A percentile compares a stretch with the other conserved stretches of the same genome.
Conservation (phyloP, 2,797 vertebrate species). For the Sebastes variabilis region DNA sequence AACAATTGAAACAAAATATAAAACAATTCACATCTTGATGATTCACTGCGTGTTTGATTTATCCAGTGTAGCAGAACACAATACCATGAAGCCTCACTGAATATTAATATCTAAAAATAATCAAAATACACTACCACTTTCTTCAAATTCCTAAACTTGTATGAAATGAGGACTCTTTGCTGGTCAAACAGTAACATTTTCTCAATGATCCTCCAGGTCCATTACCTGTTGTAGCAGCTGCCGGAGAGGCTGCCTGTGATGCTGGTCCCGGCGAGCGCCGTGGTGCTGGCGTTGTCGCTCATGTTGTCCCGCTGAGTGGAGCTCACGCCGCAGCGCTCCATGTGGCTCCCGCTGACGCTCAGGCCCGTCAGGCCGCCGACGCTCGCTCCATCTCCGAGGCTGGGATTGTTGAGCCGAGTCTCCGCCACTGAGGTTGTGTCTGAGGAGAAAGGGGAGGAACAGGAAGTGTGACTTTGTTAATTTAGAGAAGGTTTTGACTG, state of each 20-base stretch:
- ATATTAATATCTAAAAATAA: background rate
- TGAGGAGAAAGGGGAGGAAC: constrained; percentile 33
- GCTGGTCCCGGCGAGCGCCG: constrained; percentile 94
- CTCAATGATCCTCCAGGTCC: background rate
- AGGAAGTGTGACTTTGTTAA: background rate
- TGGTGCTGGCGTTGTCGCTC: constrained; percentile 96
- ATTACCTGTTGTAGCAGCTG: constrained; percentile 96
- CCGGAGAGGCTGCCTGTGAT: constrained; percentile 95
- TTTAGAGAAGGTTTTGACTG: background rate
- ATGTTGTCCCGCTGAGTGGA: constrained; percentile 93
- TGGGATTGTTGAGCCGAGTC: constrained; percentile 96
- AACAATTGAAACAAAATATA: background rate
- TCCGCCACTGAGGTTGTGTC: constrained; percentile 95
- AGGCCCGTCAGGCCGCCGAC: constrained; percentile 93
- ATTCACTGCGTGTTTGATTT: background rate
- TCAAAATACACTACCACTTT: background rate
- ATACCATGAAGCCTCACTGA: background rate
- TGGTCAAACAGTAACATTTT: background rate
- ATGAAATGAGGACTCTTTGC: background rate
- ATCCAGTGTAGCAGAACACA: background rate
- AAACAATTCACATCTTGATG: background rate
- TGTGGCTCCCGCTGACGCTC: constrained; percentile 96
- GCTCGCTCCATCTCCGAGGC: constrained; percentile 92
- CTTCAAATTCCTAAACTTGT: background rate
- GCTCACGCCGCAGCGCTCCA: constrained; percentile 91